Evolutionary conservation across 2,797 vertebrate genomes (phyloP), one percentile per base, ranked within the genome.

Genomic region (Falco rusticolus): DNA sequence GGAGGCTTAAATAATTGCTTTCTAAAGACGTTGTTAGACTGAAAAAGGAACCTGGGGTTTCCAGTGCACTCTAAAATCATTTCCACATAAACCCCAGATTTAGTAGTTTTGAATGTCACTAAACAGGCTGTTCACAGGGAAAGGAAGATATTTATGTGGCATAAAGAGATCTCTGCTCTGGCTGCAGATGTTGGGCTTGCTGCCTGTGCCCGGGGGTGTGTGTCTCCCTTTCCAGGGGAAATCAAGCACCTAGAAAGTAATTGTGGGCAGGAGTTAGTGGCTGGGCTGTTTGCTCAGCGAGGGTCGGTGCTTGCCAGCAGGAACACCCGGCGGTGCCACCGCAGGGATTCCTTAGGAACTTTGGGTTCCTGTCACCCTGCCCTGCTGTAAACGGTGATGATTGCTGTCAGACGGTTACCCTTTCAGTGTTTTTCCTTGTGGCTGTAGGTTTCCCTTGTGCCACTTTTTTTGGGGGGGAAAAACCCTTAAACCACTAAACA

Each of bases 1-100:
- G 37, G 83, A 88, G 76, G 54, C 31, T 96, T 85, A 54, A 93
- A 71, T 90, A 97, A 97, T 95, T 96, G 96, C 89, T 97, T 97
- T 96, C 93, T 82, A 43, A 94, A 94, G 95, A 71, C 5, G 29
- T 4, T 7, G 48, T 50, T 87, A 88, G 76, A 76, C 94, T 50
- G 66, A 77, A 92, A 95, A 91, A 83, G 87, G 94, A 94, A 77
- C 41, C 88, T 56, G 54, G 69, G 77, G 68, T 76, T 96, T 96
- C 68, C 84, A 90, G 64, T 33, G 57, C 56, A 43, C 34, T 34
- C 34, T 34, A 34, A 34, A 34, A 34, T 34, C 34, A 34, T 97
- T 95, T 89, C 87, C 66, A 80, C 61, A 28, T n/a, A 85, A 95
- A 90, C 47, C 71, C 50, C 65, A 70, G 94, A 25, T 93, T 96